phyloP scores from a whole-genome alignment of 2,797 vertebrate species.

The Carapus acus region DNA sequence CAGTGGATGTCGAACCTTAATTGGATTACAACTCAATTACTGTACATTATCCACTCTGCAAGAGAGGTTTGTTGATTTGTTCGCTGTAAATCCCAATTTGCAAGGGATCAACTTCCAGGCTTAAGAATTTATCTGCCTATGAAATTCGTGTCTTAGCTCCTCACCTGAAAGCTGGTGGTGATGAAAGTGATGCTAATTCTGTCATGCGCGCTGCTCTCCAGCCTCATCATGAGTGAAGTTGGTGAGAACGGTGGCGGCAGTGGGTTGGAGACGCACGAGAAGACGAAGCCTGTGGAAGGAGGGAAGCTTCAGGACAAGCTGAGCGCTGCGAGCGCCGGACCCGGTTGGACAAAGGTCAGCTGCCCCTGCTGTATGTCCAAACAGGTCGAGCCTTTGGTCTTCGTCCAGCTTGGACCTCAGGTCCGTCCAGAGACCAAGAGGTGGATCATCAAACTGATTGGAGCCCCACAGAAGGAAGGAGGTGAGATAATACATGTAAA shows the following conservation, averaged over 20 bases:
- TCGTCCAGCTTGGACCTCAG: conserved; percentile 66
- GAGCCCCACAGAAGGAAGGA: conserved; percentile 64
- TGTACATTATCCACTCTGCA: no score
- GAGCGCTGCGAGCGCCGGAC: not conserved
- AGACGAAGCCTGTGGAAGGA: not conserved
- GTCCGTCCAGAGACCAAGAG: conserved; percentile 70
- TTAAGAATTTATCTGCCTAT: no score
- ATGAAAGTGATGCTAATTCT: not conserved
- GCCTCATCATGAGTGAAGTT: conserved; percentile 54
- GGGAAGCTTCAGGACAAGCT: conserved; percentile 9
- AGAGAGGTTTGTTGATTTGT: no score
- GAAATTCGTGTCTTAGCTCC: no score
- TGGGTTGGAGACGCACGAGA: not conserved
- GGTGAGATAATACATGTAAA: no score
- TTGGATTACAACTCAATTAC: no score
- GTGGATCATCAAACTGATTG: conserved; percentile 72
- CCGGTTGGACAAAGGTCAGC: conserved; percentile 68
- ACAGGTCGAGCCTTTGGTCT: conserved; percentile 67
- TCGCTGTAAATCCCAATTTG: no score
- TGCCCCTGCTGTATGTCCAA: conserved; percentile 68
- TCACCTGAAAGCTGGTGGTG: not conserved
- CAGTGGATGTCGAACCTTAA: no score
- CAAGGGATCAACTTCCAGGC: no score
- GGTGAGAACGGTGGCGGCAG: conserved; percentile 14
- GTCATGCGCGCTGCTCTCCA: conserved; percentile 10